These are phyloP conservation scores for Andinoacara biseriatus DNA, from an alignment of 2,113 vertebrate genomes.

Conservation along the genomic window DNA sequence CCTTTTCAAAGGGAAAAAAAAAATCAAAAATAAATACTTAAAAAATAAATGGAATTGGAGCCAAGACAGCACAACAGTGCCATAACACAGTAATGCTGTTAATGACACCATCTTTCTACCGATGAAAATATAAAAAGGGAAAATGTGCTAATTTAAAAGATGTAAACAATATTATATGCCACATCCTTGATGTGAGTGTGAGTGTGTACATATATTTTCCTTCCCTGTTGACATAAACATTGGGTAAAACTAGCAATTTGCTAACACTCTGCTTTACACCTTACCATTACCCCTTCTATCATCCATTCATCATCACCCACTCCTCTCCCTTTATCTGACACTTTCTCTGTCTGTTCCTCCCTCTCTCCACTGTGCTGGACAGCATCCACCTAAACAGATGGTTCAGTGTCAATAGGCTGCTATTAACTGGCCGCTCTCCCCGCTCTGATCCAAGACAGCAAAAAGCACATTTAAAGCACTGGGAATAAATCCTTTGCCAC, in stretches of 20 bases:
- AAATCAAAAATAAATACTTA: too few relatives aligned
- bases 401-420: constrained; percentile 89
- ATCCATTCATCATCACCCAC: constrained; percentile 28
- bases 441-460: constrained; percentile 78
- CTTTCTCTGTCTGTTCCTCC: constrained; percentile 38
- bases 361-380: constrained; percentile 75
- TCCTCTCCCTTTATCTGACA: constrained; percentile 46
- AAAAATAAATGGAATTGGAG: constrained; percentile 24
- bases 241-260: constrained; percentile 26
- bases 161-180: constrained; percentile 22
- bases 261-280: constrained; percentile 63
- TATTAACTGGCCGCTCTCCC: constrained; percentile 91
- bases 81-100: constrained; percentile 11
- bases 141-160: constrained; percentile 57
- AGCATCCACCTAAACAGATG: constrained; percentile 89
- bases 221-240: constrained; percentile 39
- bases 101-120: constrained; percentile 19
- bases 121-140: constrained; percentile 17
- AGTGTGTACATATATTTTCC: constrained; percentile 24
- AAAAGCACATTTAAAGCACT: constrained; percentile 70
- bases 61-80: constrained; percentile 18
- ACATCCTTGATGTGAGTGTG: constrained; percentile 1
- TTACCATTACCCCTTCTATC: constrained; percentile 49
- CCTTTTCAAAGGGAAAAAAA: constrained; percentile 7
- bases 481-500: constrained; percentile 51